Base-by-base conservation (phyloP, 2,797 vertebrate species). In the Champsocephalus gunnari region DNA sequence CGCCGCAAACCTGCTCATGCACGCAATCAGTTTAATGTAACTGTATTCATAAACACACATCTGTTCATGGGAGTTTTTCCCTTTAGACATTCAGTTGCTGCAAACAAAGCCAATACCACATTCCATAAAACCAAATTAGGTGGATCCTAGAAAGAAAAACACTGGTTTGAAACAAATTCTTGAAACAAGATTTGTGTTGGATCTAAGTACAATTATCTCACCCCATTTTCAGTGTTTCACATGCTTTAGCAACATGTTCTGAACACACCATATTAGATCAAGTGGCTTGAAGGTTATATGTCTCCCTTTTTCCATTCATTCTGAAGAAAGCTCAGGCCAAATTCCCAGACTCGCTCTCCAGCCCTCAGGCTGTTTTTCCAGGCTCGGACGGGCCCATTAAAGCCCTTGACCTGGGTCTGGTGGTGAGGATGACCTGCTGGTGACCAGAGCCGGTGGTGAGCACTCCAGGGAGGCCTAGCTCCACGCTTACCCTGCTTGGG, bases 391-490 rank as follows among this genome's bases (percentile, higher is more conserved):
- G 55, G 64, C 45, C 47, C 41, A 67, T 75, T 66, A 75, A 77
- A 77, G 55, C 60, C 73, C 74, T 77, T 76, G 74, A 83, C 83
- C 77, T 71, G 66, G 66, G 69, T 81, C 68, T 81, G 47, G 80
- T 66, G 68, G 60, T 55, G 74, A 66, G 54, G 59, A 41, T 83
- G 84, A 90, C 83, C 84, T 85, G 60, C 55, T 64, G 76, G 41
- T 83, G 88, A 90, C 89, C 85, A 80, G 83, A 71, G 34, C 55
- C 0, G 43, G 82, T 44, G 86, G 81, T 76, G 68, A 81, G 64
- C 65, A 66, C 71, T 84, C 63, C 80, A 74, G 76, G 74, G 83
- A 82, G 83, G 84, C 75, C 59, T 61, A 13, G 44, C 65, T 56
- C 81, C 2, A 5, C 9, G 21, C 59, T 85, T 17, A 67, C 61